Base-by-base conservation (phyloP, 1,140 invertebrate species). In the Venustaconcha ellipsiformis region DNA sequence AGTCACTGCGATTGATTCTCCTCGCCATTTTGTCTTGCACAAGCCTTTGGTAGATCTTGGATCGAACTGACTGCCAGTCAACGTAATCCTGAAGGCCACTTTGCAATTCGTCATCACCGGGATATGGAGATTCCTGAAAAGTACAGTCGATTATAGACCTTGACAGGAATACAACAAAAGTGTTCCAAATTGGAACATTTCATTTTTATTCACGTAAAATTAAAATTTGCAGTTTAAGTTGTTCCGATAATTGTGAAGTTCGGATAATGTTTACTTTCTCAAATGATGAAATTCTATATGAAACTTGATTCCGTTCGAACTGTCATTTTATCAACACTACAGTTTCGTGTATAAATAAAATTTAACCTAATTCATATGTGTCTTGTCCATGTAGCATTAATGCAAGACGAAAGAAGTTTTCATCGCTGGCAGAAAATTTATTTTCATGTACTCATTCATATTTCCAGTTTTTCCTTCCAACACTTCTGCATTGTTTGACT, bases 81-180 rank as follows among this genome's bases (percentile, higher is more conserved):
- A 87, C 79, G 18, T 76, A 79, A 23, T 83, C 78, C 56, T 83
- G 80, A 12, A 87, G 80, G n/a, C 78, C 75, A n/a, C 62, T 68
- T 70, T 83, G 81, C n/a, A 87, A 62, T 57, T 82, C 80, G 18
- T 79, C 80, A n/a, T 87, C 84, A 11, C 23, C 69, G 15, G 84
- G 84, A 60, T 81, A 85, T 30, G 84, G 80, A 55, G 71, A 71
- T 68, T 84, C 84, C 86, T 86, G 67, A 30, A 76, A 63, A 57
- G 57, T n/a, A 70, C 57, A 11, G 14, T 14, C 37, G 3, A 68
- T 20, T 55, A n/a, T 17, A 68, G 6, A 68, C 3, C 18, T 68
- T 0, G 8, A 66, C 11, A n/a, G 14, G n/a, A 26, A 66, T 11
- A 66, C 14, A 0, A 37, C 20, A 20, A 66, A 67, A 55, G 65